Evolutionary conservation across 2,888 invertebrate genomes (phyloP), one percentile per base, ranked within the genome.

Genomic region (Caenorhabditis japonica): DNA sequence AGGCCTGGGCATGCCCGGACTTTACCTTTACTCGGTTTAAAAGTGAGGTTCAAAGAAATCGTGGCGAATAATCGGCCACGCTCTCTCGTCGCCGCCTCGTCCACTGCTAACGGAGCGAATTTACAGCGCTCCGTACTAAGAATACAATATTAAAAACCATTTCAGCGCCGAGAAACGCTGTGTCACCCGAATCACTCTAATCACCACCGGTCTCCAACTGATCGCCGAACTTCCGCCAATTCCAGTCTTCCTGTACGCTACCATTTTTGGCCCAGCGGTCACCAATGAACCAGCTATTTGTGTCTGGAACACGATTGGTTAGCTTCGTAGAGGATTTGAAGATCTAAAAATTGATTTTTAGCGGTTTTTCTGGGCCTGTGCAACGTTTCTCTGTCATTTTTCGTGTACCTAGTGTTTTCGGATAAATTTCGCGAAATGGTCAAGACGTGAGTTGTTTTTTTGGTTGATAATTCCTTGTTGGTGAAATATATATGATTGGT

Each of bases 131-230:
- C n/a, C n/a, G n/a, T n/a, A n/a, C n/a, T n/a, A n/a, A n/a, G n/a
- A n/a, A n/a, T n/a, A n/a, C n/a, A n/a, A n/a, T n/a, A n/a, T n/a
- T n/a, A n/a, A n/a, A n/a, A n/a, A n/a, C 13, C 13, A 21, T 74
- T 81, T 62, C 59, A 80, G 81, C 10, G 64, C 83, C 2, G 84
- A 86, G 56, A 85, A 85, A 53, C 80, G 84, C 0, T 83, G 82
- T 46, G 85, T 85, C n/a, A 86, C 85, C 2, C 64, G 85, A 5
- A 85, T 85, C 52, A 86, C 85, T 7, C 62, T 85, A 30, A 84
- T 86, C 59, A 85, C 85, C 1, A 86, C 85, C 21, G 58, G 78
- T 4, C 76, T 79, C 23, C 83, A 84, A 66, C 70, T 85, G 33
- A 49, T 85, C 38, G 77, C 81, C 10, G 84, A 84, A 34, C 75